phyloP scores from a whole-genome alignment of 92 coral and sea anemone species.

The Bergia sp. region DNA sequence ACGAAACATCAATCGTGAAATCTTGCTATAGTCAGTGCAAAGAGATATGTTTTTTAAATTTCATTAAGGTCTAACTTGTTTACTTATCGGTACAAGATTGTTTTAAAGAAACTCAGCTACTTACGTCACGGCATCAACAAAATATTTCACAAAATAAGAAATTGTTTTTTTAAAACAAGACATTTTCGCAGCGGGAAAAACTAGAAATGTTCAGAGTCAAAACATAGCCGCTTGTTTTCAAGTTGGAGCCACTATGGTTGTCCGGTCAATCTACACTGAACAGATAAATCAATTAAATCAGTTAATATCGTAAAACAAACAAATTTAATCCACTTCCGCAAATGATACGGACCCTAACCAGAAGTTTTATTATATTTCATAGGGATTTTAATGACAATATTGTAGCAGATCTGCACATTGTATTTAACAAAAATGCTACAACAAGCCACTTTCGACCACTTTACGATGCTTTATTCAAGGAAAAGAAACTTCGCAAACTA shows the following conservation, averaged over 20 bases:
- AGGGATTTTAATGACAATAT: not conserved
- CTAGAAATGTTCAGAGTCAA: not conserved
- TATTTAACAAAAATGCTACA: not conserved
- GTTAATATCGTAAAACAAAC: not conserved
- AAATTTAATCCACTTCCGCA: not conserved
- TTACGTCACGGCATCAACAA: not conserved
- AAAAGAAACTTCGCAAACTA: constrained; percentile 16
- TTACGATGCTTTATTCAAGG: constrained; percentile 12
- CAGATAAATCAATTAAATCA: not conserved
- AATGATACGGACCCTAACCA: not conserved
- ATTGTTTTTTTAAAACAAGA: not conserved
- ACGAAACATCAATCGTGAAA: too few species aligned
- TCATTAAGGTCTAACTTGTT: not conserved
- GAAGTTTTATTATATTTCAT: not conserved
- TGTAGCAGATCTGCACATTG: not conserved
- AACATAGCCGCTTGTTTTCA: not conserved
- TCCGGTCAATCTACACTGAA: not conserved
- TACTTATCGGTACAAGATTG: not conserved
- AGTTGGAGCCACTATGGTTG: not conserved
- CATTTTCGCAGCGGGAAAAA: not conserved
- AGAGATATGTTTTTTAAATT: not conserved
- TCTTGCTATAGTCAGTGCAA: not conserved
- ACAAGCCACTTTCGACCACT: constrained; percentile 6
- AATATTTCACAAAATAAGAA: not conserved
- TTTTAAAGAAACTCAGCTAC: not conserved